Percentiles rank a stretch among this genome's conserved stretches.
These are phyloP conservation scores for Gastrophryne carolinensis DNA, from an alignment of 2,797 vertebrate species.

Conservation along the genomic window DNA sequence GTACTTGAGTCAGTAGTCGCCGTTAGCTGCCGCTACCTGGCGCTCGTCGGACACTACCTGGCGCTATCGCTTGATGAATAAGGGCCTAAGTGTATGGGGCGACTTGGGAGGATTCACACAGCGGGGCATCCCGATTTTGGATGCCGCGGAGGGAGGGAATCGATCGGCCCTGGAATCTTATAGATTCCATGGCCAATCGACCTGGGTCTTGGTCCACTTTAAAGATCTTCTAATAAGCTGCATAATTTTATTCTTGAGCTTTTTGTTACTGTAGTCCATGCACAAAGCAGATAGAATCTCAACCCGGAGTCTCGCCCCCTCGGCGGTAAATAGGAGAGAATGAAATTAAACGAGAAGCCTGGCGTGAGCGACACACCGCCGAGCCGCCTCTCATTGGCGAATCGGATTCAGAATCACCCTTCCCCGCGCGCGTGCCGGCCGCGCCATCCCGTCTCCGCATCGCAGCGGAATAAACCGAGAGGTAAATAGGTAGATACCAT, in stretches of 20 bases:
- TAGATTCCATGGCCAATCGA: no score
- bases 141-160: no score
- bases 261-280: not conserved
- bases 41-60: no score
- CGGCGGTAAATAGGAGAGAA: no score
- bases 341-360: not conserved
- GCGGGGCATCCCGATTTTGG: no score
- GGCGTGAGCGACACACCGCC: not conserved
- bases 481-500: slow-evolving; percentile 4
- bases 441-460: not conserved
- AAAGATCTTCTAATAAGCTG: not conserved
- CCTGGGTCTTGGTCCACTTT: no score
- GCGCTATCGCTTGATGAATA: no score
- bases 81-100: no score
- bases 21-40: no score
- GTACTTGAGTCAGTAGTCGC: no score
- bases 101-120: no score
- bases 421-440: not conserved
- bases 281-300: not conserved
- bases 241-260: not conserved
- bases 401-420: not conserved
- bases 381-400: not conserved
- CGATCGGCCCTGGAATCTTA: no score
- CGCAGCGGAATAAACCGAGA: not conserved
- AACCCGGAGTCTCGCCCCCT: not conserved